A percentile compares a stretch with the other conserved stretches of the same genome.
Evolutionary conservation across 1,140 invertebrate species (phyloP).

Genomic region (Drosophila littoralis): DNA sequence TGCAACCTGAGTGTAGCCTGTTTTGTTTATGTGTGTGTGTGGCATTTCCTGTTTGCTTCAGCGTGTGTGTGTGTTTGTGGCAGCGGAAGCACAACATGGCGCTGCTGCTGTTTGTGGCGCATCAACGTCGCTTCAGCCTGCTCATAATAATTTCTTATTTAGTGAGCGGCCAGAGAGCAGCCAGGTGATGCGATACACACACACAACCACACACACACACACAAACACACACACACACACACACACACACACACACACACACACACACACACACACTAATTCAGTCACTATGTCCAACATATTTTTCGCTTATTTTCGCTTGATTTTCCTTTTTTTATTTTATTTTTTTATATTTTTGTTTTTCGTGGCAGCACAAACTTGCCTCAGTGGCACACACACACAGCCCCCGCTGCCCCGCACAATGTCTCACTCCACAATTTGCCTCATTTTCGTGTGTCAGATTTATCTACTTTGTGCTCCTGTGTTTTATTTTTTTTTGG

Average conservation of each 20-base stretch:
- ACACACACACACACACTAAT: neutral
- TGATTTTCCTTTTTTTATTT: slow-evolving; percentile 44
- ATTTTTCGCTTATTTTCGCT: slow-evolving; percentile 60
- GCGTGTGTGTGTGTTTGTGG: slow-evolving; percentile 40
- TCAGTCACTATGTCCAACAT: slow-evolving; percentile 27
- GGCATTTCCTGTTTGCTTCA: slow-evolving; percentile 44
- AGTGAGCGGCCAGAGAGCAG: slow-evolving; percentile 44
- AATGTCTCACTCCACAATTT: slow-evolving; percentile 20
- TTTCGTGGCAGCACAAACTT: slow-evolving; percentile 10
- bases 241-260: neutral
- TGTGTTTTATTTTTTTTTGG: slow-evolving; percentile 9
- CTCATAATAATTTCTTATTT: slow-evolving; percentile 82
- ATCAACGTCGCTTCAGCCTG: slow-evolving; percentile 46
- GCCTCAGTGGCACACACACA: neutral
- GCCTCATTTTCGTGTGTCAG: slow-evolving; percentile 62
- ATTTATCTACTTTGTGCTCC: slow-evolving; percentile 62
- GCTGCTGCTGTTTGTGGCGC: slow-evolving; percentile 56
- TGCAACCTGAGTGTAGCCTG: slow-evolving; percentile 7
- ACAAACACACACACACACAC: neutral
- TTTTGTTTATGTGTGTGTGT: slow-evolving; percentile 31
- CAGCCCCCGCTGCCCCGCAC: neutral
- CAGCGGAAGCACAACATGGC: slow-evolving; percentile 70
- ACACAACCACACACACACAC: slow-evolving; percentile 1
- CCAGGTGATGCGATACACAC: slow-evolving; percentile 54
- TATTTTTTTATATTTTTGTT: slow-evolving; percentile 15